Evolutionary conservation across 1,140 invertebrate genomes (phyloP).

Genomic region (Delia radicum): DNA sequence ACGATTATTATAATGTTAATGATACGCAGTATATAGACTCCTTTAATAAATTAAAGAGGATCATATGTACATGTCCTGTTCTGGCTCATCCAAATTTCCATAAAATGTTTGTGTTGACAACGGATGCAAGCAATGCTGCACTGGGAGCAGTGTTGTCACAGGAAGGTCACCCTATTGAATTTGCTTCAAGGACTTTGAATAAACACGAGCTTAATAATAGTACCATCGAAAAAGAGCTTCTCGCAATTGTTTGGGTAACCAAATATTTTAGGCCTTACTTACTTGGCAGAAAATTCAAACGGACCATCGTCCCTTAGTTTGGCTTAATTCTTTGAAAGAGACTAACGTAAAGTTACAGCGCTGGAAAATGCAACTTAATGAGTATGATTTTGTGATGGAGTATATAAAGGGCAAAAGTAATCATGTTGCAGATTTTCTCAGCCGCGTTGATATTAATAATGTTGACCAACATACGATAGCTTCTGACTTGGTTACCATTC

Average conservation of each 20-base stretch:
- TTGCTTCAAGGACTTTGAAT: conserved; percentile 53
- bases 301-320: conserved; percentile 16
- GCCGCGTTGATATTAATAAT: background rate
- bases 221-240: conserved; percentile 38
- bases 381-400: conserved; percentile 47
- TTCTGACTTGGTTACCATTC: background rate
- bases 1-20: conserved; percentile 1
- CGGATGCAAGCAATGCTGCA: conserved; percentile 31
- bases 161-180: conserved; percentile 37
- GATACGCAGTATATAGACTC: conserved; percentile 22
- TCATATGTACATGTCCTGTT: conserved; percentile 19
- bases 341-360: conserved; percentile 58
- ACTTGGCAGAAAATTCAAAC: conserved; percentile 28
- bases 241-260: conserved; percentile 46
- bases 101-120: conserved; percentile 28
- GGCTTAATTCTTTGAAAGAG: conserved; percentile 40
- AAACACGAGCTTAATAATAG: conserved; percentile 54
- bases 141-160: conserved; percentile 23
- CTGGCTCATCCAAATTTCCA: conserved; percentile 25
- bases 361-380: conserved; percentile 52
- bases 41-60: conserved; percentile 19
- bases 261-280: conserved; percentile 55
- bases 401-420: conserved; percentile 34
- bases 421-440: conserved; percentile 1
- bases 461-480: background rate